Conservation (phyloP, 2,113 vertebrate species). For the Amblyopsis rosae region DNA sequence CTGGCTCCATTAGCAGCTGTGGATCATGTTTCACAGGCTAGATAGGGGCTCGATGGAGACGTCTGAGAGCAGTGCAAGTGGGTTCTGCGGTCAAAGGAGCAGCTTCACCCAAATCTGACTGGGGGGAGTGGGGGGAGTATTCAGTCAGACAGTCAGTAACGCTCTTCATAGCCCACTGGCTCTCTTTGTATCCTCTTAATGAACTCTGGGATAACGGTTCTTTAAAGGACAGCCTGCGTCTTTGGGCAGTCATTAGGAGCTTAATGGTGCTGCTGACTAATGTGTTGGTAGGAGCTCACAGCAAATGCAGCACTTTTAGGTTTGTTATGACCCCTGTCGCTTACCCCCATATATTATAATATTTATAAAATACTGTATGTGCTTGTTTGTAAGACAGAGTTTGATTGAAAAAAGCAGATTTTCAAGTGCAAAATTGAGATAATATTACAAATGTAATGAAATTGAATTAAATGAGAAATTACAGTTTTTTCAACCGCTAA, state of each 20-base stretch:
- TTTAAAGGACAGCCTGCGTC: conserved; percentile 70
- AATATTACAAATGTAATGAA: not conserved
- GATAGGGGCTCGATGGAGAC: conserved; percentile 68
- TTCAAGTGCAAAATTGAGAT: not conserved
- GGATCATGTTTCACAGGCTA: conserved; percentile 77
- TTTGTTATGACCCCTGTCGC: conserved; percentile 15
- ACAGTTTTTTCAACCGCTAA: too few species aligned
- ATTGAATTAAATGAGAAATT: not conserved
- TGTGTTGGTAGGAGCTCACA: conserved; percentile 59
- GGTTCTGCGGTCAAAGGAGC: conserved; percentile 67
- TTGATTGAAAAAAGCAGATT: not conserved
- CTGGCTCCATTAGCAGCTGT: conserved; percentile 76
- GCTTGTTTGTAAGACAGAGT: not conserved
- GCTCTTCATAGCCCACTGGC: conserved; percentile 63
- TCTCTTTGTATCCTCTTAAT: conserved; percentile 81
- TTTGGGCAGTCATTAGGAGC: conserved; percentile 69
- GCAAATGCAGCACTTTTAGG: conserved; percentile 51
- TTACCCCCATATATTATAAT: not conserved
- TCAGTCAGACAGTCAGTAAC: conserved; percentile 51
- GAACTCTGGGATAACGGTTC: conserved; percentile 76
- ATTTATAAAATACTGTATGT: not conserved
- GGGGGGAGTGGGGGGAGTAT: conserved; percentile 40
- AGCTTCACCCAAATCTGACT: conserved; percentile 45
- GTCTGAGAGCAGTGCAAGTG: conserved; percentile 61
- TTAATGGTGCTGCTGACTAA: conserved; percentile 77